Conservation (phyloP, 2,113 vertebrate species). For the Aythya baeri region DNA sequence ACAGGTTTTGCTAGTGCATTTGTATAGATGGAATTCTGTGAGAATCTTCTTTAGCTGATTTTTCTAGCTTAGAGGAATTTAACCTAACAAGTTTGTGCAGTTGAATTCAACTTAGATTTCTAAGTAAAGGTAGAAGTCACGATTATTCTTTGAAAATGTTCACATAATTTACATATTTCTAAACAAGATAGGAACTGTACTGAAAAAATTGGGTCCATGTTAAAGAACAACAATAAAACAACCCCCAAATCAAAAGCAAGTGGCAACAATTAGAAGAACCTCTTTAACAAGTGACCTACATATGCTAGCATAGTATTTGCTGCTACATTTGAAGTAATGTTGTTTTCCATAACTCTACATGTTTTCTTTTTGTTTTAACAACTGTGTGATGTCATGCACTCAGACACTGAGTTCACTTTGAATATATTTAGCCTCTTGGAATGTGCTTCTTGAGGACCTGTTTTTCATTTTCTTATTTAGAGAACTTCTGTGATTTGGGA, state of each 20-base stretch:
- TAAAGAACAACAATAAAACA: not conserved
- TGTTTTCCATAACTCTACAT: accelerated
- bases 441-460: not conserved
- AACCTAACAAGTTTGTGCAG: not conserved
- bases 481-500: not conserved
- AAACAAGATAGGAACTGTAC: not conserved
- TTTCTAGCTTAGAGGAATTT: not conserved
- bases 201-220: not conserved
- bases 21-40: not conserved
- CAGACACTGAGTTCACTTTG: not conserved
- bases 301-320: not conserved
- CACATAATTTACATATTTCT: too few relatives aligned
- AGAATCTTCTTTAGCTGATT: not conserved
- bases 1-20: not conserved
- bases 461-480: not conserved
- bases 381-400: not conserved
- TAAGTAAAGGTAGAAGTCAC: not conserved
- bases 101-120: not conserved
- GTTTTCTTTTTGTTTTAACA: not conserved
- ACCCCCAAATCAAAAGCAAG: not conserved
- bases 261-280: not conserved
- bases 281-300: not conserved
- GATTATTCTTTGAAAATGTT: not conserved
- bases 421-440: not conserved
- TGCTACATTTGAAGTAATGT: not conserved